phyloP scores from a whole-genome alignment of 2,113 vertebrate species.

The Bagarius yarrelli region DNA sequence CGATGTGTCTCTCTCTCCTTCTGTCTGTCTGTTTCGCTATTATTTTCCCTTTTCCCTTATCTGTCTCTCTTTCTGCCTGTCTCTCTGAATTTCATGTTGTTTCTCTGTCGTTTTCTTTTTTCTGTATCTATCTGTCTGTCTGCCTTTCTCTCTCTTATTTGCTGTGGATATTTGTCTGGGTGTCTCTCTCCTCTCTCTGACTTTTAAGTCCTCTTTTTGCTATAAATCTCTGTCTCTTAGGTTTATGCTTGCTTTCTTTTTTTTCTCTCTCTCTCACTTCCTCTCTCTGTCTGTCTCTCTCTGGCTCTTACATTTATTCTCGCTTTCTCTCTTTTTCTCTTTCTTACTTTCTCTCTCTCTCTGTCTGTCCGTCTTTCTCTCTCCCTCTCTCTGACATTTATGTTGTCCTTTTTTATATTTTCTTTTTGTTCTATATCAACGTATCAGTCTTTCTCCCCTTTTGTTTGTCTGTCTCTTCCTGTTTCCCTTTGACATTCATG shows the following conservation, averaged over 20 bases:
- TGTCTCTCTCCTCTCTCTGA: neutral
- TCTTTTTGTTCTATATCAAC: too few relatives aligned
- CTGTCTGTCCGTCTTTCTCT: neutral
- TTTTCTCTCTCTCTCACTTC: too few relatives aligned
- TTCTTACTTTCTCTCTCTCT: neutral
- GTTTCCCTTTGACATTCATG: slow-evolving; percentile 3
- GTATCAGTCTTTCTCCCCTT: slow-evolving; percentile 6
- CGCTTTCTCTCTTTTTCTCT: neutral
- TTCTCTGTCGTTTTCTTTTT: neutral
- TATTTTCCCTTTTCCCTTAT: too few relatives aligned
- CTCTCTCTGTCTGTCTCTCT: too few relatives aligned
- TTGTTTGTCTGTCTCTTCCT: neutral
- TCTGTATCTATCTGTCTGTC: neutral
- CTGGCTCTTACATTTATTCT: too few relatives aligned
- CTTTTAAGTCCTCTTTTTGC: too few relatives aligned
- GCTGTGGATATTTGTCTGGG: neutral
- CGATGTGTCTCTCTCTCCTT: neutral
- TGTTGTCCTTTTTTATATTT: too few relatives aligned
- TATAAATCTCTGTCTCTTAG: too few relatives aligned
- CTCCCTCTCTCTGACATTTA: neutral
- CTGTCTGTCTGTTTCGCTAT: neutral
- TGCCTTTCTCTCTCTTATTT: neutral
- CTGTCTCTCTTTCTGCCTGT: neutral
- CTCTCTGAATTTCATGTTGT: neutral
- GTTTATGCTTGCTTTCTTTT: too few relatives aligned